These are phyloP conservation scores for Oxystoma pomonae DNA, from an alignment of 2,888 invertebrate species.

Conservation along the genomic window DNA sequence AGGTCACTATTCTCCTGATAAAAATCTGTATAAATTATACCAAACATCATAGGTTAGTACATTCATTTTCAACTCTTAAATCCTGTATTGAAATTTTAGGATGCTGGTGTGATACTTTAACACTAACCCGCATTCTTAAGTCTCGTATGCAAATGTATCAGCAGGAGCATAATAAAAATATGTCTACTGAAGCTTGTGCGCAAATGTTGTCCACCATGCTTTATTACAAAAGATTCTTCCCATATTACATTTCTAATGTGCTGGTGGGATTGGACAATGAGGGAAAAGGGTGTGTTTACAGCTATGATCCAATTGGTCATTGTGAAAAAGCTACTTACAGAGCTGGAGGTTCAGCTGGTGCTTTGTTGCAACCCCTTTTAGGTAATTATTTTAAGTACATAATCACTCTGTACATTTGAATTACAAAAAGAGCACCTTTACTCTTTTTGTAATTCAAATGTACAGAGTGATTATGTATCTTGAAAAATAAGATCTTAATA, in stretches of 20 bases:
- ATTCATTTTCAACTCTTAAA: too few relatives aligned
- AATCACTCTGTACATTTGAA: too few relatives aligned
- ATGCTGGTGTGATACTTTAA: slow-evolving; percentile 96
- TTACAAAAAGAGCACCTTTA: too few relatives aligned
- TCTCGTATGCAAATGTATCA: slow-evolving; percentile 93
- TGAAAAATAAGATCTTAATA: too few relatives aligned
- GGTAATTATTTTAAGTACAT: background rate
- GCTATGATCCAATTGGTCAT: slow-evolving; percentile 97
- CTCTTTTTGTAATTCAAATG: too few relatives aligned
- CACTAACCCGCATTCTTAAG: slow-evolving; percentile 77
- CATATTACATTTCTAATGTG: slow-evolving; percentile 94
- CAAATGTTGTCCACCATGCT: slow-evolving; percentile 95
- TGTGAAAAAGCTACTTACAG: slow-evolving; percentile 80
- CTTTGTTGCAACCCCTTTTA: slow-evolving; percentile 82
- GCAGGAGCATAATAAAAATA: slow-evolving; percentile 89
- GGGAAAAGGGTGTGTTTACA: slow-evolving; percentile 92
- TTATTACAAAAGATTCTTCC: slow-evolving; percentile 96
- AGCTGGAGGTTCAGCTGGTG: slow-evolving; percentile 88
- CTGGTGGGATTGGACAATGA: slow-evolving; percentile 90
- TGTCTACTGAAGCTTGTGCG: slow-evolving; percentile 89
- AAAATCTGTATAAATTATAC: too few relatives aligned
- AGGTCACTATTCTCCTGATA: too few relatives aligned
- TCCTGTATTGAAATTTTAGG: too few relatives aligned
- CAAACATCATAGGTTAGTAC: too few relatives aligned
- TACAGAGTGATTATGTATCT: too few relatives aligned